Evolutionary conservation across 2,797 vertebrate species (phyloP), one percentile per base, ranked within the genome.

Genomic region (Rhinogobio ventralis): DNA sequence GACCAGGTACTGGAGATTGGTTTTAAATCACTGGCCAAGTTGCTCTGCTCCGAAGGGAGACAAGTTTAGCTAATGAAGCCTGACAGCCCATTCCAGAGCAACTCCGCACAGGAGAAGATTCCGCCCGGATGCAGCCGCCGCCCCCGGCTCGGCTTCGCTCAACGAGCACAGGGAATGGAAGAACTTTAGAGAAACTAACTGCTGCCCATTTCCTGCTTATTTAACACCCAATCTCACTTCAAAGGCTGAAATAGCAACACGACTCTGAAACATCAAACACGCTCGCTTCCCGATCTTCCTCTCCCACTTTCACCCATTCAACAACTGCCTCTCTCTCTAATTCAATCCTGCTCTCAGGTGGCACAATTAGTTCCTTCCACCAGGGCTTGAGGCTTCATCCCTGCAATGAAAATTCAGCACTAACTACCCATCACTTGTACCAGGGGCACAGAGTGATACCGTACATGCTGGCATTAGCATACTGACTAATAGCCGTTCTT

Each of bases 11-110:
- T 95, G 92, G 92, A 95, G 94, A 95, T 94, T 94, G 94, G 92
- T 94, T 95, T 96, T 95, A 95, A 96, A 96, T 94, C 93, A 94
- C 93, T 93, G 91, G 93, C 93, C 93, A 93, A 94, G 93, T 93
- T 94, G 90, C 92, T 94, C 92, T 94, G 91, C 89, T 90, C 91
- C 93, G 91, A 94, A 74, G 69, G 93, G 93, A 94, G 93, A 94
- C 89, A 88, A 92, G 90, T 94, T 90, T 90, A 89, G 87, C 94
- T 95, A 95, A 96, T 95, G 93, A 95, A 95, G 89, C 91, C 93
- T 94, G 94, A 95, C 95, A 96, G 94, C 84, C 93, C 89, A 94
- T 95, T 95, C 92, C 93, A 93, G 90, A 85, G 89, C 86, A 90
- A 89, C 90, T 92, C 91, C 87, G 91, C 92, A 93, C 88, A 93